Conservation (phyloP, 2,797 vertebrate species). For the Octomys mimax region DNA sequence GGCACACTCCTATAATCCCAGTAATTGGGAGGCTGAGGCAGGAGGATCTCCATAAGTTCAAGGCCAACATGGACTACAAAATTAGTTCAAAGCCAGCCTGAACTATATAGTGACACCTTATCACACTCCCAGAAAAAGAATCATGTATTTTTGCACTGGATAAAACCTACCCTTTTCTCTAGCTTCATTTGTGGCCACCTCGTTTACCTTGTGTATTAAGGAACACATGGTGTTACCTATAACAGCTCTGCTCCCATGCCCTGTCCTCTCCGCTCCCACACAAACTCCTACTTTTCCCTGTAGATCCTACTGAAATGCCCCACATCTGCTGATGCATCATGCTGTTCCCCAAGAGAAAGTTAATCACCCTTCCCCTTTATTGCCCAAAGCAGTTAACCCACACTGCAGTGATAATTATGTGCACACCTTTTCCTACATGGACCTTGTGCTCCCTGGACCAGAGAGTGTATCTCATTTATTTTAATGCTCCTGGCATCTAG, state of each 20-base stretch:
- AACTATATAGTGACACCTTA: neutral
- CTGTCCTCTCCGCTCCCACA: constrained; percentile 25
- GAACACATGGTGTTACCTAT: neutral
- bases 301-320: neutral
- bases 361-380: neutral
- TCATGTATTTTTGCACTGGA: neutral
- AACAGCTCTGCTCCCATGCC: constrained; percentile 30
- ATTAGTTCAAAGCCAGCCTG: neutral
- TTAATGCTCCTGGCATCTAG: neutral
- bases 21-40: neutral
- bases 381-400: neutral
- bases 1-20: neutral
- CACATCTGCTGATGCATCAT: neutral
- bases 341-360: neutral
- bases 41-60: neutral
- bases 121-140: neutral
- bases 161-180: neutral
- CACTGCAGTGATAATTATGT: neutral
- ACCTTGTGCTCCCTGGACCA: neutral
- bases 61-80: neutral
- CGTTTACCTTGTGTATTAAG: neutral
- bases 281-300: neutral
- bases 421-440: neutral
- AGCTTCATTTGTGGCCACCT: neutral
- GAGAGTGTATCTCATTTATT: neutral